Conservation (phyloP, 2,888 invertebrate genomes). For the Glyphotaelius pellucidus region DNA sequence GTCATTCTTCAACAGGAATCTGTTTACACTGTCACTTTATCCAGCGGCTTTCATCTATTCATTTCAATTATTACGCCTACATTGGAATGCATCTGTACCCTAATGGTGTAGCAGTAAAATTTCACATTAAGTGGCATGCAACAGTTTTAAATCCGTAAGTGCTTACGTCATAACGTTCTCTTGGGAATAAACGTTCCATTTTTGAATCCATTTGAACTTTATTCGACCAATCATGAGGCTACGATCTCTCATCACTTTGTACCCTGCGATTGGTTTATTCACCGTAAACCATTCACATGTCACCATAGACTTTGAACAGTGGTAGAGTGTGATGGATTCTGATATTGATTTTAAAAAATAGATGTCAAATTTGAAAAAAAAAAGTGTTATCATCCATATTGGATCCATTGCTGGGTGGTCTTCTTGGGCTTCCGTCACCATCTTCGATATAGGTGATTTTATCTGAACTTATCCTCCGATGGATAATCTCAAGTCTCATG, state of each 20-base stretch:
- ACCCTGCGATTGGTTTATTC: conserved; percentile 32
- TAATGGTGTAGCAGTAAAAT: conserved; percentile 22
- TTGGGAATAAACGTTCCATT: conserved; percentile 29
- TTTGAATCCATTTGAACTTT: conserved; percentile 41
- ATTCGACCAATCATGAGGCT: conserved; percentile 37
- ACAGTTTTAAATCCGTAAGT: conserved; percentile 34
- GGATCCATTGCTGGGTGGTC: too few relatives aligned
- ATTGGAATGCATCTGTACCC: conserved; percentile 24
- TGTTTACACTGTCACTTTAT: background rate
- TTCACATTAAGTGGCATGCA: conserved; percentile 18
- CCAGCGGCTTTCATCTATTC: background rate
- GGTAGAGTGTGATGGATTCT: conserved; percentile 32
- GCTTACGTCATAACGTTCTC: conserved; percentile 39
- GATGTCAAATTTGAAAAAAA: background rate
- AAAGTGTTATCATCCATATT: too few relatives aligned
- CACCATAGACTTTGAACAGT: conserved; percentile 9
- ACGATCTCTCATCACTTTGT: conserved; percentile 34
- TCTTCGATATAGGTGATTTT: too few relatives aligned
- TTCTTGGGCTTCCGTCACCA: too few relatives aligned
- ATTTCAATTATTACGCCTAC: background rate
- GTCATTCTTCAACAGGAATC: background rate
- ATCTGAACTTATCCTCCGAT: too few relatives aligned
- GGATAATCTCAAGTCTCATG: too few relatives aligned
- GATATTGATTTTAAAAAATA: background rate
- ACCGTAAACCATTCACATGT: conserved; percentile 48